Percentiles rank a stretch among this genome's conserved stretches.
Evolutionary conservation across 2,113 vertebrate species (phyloP).

Genomic region (Pardalotus punctatus): DNA sequence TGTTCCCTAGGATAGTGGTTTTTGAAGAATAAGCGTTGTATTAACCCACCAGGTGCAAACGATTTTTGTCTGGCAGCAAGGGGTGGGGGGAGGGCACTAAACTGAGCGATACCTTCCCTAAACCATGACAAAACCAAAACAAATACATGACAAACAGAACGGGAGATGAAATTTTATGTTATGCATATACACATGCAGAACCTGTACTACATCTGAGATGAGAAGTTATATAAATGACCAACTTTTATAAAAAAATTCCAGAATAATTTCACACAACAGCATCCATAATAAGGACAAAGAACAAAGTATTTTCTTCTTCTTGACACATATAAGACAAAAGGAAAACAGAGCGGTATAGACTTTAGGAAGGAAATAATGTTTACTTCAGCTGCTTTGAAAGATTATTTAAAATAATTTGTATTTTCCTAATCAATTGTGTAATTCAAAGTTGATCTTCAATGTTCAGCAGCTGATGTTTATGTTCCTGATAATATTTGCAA

Average conservation of each 20-base stretch:
- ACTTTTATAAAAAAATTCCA: background rate
- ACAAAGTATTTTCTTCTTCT: no score
- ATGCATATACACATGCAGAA: background rate
- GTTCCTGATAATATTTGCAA: background rate
- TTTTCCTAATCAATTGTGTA: background rate
- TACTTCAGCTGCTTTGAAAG: background rate
- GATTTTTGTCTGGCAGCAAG: background rate
- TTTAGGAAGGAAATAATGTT: background rate
- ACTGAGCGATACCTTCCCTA: background rate
- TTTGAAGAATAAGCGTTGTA: background rate
- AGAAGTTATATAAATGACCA: background rate
- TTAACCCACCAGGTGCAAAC: background rate
- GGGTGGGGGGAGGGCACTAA: background rate
- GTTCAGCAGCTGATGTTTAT: background rate
- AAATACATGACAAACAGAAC: background rate
- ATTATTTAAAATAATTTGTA: background rate
- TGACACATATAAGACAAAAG: no score
- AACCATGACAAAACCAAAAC: background rate
- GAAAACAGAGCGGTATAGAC: background rate
- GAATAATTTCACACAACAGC: background rate
- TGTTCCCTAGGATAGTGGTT: background rate
- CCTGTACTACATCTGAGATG: background rate
- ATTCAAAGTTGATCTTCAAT: background rate
- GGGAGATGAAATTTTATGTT: background rate
- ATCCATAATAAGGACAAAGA: no score